Base-by-base conservation (phyloP, 2,888 invertebrate species). In the Lochmaea capreae region DNA sequence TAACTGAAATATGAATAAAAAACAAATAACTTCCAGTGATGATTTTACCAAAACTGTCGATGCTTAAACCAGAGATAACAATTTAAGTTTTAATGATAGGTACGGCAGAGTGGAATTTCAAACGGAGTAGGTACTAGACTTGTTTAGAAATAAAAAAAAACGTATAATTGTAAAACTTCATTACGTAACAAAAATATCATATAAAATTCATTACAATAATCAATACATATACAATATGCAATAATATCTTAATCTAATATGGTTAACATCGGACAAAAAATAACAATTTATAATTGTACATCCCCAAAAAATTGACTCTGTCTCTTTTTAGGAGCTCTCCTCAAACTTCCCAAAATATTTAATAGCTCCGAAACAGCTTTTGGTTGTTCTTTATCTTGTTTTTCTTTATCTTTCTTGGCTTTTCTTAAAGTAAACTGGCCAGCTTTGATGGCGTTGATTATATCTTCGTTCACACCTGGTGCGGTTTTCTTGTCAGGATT, bases 401-500 rank as follows among this genome's bases (percentile, higher is more conserved):
- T 77, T 54, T 79, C 79, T 77, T 89, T 89, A 77, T 89, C 86
- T 85, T 90, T 92, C 65, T 92, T 92, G 46, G 90, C 85, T 85
- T 91, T 92, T 65, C 92, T 92, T 33, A 94, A 87, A 0, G 92
- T 93, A 86, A 93, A 93, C 80, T 92, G 90, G 49, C 93, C 93
- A 18, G 93, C 92, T 85, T 93, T 94, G 66, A 94, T 93, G 83
- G 93, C 93, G 84, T 93, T 93, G 14, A 94, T 93, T 78, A 94
- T 92, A 18, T 93, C 93, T 83, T 93, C 93, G 71, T 85, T 86
- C 79, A 93, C 93, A 1, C 92, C 93, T n/a, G 89, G 89, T 10
- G 89, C 88, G 12, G 78, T 65, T 63, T 80, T 80, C 65, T 81
- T 81, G 63, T 78, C 76, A 1, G 78, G 76, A 3, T 72, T 57